Conservation (phyloP, 1,140 invertebrate species). For the Drosophila nebulosa region DNA sequence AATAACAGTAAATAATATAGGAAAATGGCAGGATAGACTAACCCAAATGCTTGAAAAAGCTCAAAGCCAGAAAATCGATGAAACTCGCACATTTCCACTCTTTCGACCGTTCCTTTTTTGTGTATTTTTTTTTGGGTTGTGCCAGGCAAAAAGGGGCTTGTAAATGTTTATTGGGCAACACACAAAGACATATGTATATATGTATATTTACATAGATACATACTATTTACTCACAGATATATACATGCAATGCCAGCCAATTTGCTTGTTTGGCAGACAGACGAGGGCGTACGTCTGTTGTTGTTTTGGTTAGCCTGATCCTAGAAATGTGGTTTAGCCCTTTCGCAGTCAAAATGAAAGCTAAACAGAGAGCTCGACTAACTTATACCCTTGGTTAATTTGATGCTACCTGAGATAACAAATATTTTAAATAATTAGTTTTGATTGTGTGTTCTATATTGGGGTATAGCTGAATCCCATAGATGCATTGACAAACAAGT, state of each 20-base stretch:
- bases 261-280: constrained; percentile 47
- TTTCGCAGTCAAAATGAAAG: background rate
- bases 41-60: constrained; percentile 42
- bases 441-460: too few relatives aligned
- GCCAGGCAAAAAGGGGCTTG: constrained; percentile 5
- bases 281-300: constrained; percentile 18
- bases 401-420: too few relatives aligned
- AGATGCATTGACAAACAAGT: too few relatives aligned
- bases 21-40: constrained; percentile 45
- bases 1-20: constrained; percentile 68
- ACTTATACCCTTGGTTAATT: background rate
- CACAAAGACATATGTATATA: background rate
- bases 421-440: too few relatives aligned
- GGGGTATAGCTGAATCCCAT: too few relatives aligned
- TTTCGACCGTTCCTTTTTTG: constrained; percentile 22
- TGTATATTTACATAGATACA: background rate
- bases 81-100: constrained; percentile 52
- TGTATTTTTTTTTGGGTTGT: background rate
- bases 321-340: background rate
- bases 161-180: constrained; percentile 57
- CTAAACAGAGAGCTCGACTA: background rate
- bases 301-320: background rate
- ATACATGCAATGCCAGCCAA: constrained; percentile 33
- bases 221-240: background rate
- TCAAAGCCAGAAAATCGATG: constrained; percentile 57